A percentile compares a stretch with the other conserved stretches of the same genome.
Evolutionary conservation across 1,140 invertebrate species (phyloP).

Genomic region (Potamilus streckersoni): DNA sequence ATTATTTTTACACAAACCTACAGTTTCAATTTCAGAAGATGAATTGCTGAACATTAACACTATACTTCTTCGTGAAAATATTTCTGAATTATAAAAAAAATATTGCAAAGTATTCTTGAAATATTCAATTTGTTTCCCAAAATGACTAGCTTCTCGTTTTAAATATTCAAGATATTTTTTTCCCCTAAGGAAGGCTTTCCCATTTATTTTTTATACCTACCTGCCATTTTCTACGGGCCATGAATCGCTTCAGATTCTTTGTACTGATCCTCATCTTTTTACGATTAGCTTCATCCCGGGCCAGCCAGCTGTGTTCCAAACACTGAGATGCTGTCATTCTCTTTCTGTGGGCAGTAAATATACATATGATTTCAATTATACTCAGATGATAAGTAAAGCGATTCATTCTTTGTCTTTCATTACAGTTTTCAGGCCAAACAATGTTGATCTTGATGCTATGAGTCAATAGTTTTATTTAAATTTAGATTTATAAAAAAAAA

Average conservation of each 20-base stretch:
- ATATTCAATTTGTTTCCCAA: neutral
- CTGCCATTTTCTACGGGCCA: conserved; percentile 92
- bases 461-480: neutral
- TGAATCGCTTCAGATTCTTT: conserved; percentile 89
- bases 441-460: neutral
- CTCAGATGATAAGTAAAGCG: neutral
- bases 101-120: neutral
- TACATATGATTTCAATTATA: neutral
- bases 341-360: conserved; percentile 70
- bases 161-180: neutral
- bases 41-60: neutral
- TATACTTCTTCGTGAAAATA: neutral
- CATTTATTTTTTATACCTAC: conserved; percentile 69
- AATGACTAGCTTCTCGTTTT: neutral
- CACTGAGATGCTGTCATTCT: conserved; percentile 82
- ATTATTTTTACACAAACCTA: no score
- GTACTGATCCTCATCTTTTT: conserved; percentile 81
- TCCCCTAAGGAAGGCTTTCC: no score
- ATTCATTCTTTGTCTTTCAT: neutral
- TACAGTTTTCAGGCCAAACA: neutral
- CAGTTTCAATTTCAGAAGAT: no score
- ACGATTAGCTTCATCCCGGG: conserved; percentile 68
- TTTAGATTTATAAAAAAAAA: neutral
- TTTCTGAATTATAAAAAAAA: neutral
- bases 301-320: conserved; percentile 84